Evolutionary conservation across 2,888 invertebrate species (phyloP), one percentile per base, ranked within the genome.

Genomic region (Strigamia maritima): DNA sequence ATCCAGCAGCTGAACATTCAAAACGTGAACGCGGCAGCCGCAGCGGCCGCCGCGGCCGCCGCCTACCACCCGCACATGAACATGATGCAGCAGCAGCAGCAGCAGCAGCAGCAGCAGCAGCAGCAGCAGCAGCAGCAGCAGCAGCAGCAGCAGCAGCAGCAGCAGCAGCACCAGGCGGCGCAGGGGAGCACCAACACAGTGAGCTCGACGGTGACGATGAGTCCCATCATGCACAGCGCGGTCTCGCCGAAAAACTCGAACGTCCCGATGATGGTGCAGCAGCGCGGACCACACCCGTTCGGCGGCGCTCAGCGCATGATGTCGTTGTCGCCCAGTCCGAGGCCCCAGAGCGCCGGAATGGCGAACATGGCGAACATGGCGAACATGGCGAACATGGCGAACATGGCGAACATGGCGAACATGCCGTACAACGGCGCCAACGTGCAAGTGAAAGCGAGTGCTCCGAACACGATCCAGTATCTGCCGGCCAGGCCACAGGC

Each of bases 391-490:
- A n/a, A n/a, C n/a, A n/a, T n/a, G n/a, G n/a, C n/a, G n/a, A n/a
- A n/a, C n/a, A n/a, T n/a, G n/a, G n/a, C n/a, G n/a, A n/a, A n/a
- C n/a, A n/a, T n/a, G n/a, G n/a, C n/a, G n/a, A 80, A 38, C 31
- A 81, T 81, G 60, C 80, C 90, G 1, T 91, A 91, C 84, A 91
- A 92, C 83, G 91, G 92, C 82, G 90, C 92, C 75, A 97, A 94
- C 86, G 86, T 88, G 79, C 94, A 95, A 87, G 96, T 98, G 31
- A 97, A 97, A 87, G 94, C 97, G 12, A 96, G 94, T 86, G 96
- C 97, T 14, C 97, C 98, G 0, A 98, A 98, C 87, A 98, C 98
- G 49, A 98, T 98, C 85, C 97, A 98, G 89, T 98, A 98, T 89
- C 90, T 97, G 86, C 98, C 98, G 26, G 94, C 96, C 78, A 90